phyloP scores from a whole-genome alignment of 2,797 vertebrate genomes.

The Megalops cyprinoides region DNA sequence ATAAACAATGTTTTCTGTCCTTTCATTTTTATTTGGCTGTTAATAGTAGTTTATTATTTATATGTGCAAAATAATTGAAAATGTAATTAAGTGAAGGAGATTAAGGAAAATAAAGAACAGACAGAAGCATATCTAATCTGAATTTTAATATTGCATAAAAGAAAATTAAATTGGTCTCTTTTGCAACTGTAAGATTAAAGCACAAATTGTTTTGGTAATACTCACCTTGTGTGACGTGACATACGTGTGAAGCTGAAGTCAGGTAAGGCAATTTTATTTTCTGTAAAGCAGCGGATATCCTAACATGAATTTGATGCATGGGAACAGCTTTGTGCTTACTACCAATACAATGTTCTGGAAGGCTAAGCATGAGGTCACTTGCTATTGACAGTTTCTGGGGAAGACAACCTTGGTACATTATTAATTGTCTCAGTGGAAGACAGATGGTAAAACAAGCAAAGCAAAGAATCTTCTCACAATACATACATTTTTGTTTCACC shows the following conservation, averaged over 20 bases:
- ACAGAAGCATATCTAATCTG: not conserved
- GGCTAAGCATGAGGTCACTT: conserved; percentile 45
- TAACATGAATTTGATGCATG: conserved; percentile 45
- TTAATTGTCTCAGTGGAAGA: conserved; percentile 69
- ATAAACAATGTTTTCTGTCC: not conserved
- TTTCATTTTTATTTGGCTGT: not conserved
- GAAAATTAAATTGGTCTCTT: not conserved
- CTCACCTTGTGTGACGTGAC: not conserved
- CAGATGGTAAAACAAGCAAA: conserved; percentile 77
- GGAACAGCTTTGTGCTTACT: conserved; percentile 28
- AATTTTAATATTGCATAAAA: too few species aligned
- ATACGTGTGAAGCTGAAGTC: not conserved
- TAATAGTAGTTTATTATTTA: not conserved
- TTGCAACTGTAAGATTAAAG: not conserved
- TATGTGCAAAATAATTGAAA: not conserved
- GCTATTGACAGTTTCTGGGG: conserved; percentile 66
- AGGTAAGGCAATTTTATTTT: not conserved
- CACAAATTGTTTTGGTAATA: not conserved
- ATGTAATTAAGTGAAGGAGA: not conserved
- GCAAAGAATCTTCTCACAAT: conserved; percentile 81
- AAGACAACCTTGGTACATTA: conserved; percentile 66
- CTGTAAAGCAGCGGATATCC: not conserved
- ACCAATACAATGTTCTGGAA: conserved; percentile 19
- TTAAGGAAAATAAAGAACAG: conserved; percentile 10
- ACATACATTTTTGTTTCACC: conserved; percentile 81